Percentiles rank a stretch among this genome's conserved stretches.
These are phyloP conservation scores for Cololabis saira DNA, from an alignment of 2,113 vertebrate species.

Conservation along the genomic window DNA sequence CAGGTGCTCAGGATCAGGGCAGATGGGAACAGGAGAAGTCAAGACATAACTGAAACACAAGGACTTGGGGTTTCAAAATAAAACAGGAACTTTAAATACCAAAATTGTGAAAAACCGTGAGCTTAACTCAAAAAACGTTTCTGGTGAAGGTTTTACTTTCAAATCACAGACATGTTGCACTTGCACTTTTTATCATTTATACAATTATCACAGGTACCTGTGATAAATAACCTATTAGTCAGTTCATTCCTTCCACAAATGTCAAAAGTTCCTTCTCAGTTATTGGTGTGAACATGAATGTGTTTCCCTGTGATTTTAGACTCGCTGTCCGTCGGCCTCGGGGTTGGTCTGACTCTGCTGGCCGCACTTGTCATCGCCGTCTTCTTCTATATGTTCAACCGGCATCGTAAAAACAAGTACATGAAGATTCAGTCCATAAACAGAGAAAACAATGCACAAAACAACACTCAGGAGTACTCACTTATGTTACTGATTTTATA, in stretches of 20 bases:
- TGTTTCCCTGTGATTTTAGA: slow-evolving; percentile 43
- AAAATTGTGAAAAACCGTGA: too few relatives aligned
- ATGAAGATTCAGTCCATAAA: not conserved
- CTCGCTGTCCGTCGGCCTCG: slow-evolving; percentile 43
- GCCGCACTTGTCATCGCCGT: slow-evolving; percentile 41
- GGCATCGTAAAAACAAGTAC: slow-evolving; percentile 51
- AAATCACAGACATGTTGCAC: too few relatives aligned
- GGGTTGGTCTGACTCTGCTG: slow-evolving; percentile 65
- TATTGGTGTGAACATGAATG: not conserved
- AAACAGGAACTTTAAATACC: too few relatives aligned
- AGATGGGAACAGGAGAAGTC: too few relatives aligned
- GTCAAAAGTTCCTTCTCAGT: not conserved
- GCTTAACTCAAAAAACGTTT: too few relatives aligned
- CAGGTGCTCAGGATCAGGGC: too few relatives aligned
- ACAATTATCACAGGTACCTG: too few relatives aligned
- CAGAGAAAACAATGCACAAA: not conserved
- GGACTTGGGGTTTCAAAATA: too few relatives aligned
- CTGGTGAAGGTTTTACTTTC: too few relatives aligned
- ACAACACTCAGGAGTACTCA: not conserved
- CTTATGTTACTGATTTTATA: not conserved
- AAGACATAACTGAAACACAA: too few relatives aligned
- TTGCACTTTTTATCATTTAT: too few relatives aligned
- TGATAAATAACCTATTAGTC: not conserved
- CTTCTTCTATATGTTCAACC: slow-evolving; percentile 45
- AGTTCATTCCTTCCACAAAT: not conserved